phyloP scores from a whole-genome alignment of 1,140 invertebrate genomes.

The Hyposmocoma kahamanoa region DNA sequence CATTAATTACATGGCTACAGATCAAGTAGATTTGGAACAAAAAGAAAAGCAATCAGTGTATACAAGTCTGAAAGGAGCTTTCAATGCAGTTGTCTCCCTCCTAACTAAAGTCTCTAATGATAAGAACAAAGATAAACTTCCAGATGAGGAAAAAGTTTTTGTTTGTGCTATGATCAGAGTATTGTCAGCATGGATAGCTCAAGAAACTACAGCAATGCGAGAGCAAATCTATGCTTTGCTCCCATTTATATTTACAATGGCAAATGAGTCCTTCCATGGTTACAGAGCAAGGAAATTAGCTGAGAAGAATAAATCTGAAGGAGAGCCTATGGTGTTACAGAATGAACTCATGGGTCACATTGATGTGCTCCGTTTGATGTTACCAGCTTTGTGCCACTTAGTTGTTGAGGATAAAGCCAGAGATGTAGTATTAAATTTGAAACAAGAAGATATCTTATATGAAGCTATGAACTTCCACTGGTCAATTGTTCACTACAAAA shows the following conservation, averaged over 20 bases:
- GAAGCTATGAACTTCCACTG: conserved; percentile 89
- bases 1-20: conserved; percentile 86
- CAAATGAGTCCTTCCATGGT: conserved; percentile 88
- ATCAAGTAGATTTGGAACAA: conserved; percentile 88
- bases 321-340: conserved; percentile 70
- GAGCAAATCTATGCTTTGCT: conserved; percentile 86
- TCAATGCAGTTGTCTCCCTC: conserved; percentile 85
- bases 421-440: conserved; percentile 84
- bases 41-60: conserved; percentile 93
- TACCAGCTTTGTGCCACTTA: conserved; percentile 92
- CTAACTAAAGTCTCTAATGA: conserved; percentile 83
- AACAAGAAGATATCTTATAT: conserved; percentile 86
- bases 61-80: conserved; percentile 91
- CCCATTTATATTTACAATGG: conserved; percentile 84
- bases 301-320: conserved; percentile 76
- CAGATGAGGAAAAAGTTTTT: conserved; percentile 82
- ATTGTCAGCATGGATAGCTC: conserved; percentile 90
- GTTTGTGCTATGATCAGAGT: conserved; percentile 88
- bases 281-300: conserved; percentile 76
- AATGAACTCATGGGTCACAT: conserved; percentile 75
- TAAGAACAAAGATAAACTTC: conserved; percentile 78
- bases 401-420: conserved; percentile 91
- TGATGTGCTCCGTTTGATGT: conserved; percentile 87
- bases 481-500: conserved; percentile 90
- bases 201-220: conserved; percentile 92